Evolutionary conservation across 2,888 invertebrate genomes (phyloP).

Genomic region (Amblyjoppa proteus): DNA sequence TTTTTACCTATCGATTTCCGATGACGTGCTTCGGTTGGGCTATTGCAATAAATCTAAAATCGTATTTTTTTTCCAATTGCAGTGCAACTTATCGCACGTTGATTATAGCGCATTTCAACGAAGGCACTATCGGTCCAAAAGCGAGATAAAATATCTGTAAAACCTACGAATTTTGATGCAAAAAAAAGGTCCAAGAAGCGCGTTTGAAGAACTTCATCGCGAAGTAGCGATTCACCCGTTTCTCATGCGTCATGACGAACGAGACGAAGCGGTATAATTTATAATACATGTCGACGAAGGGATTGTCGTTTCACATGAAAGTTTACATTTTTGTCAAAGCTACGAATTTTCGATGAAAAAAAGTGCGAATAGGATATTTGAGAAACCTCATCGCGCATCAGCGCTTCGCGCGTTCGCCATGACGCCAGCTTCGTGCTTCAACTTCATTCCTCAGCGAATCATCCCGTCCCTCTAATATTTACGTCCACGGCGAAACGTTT

Average conservation of each 20-base stretch:
- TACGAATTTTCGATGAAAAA: slow-evolving; percentile 31
- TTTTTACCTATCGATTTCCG: no score
- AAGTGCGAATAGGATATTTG: slow-evolving; percentile 27
- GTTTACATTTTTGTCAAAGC: background rate
- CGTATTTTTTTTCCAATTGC: no score
- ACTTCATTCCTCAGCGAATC: no score
- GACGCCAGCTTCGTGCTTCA: no score
- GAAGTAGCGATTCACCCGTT: no score
- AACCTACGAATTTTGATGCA: background rate
- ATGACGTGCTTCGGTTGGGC: no score
- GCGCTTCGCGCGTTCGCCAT: background rate
- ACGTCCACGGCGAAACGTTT: slow-evolving; percentile 21
- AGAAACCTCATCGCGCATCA: slow-evolving; percentile 15
- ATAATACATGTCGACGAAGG: background rate
- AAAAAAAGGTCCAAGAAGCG: slow-evolving; percentile 34
- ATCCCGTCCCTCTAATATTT: no score
- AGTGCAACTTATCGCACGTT: no score
- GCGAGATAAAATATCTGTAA: background rate
- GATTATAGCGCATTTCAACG: no score
- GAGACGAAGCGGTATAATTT: no score
- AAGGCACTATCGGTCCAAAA: background rate
- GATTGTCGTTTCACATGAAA: background rate
- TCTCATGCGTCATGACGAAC: no score
- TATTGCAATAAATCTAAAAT: no score
- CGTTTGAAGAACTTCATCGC: background rate